A percentile compares a stretch with the other conserved stretches of the same genome.
Evolutionary conservation across 2,797 vertebrate genomes (phyloP).

Genomic region (Cryptoprocta ferox): DNA sequence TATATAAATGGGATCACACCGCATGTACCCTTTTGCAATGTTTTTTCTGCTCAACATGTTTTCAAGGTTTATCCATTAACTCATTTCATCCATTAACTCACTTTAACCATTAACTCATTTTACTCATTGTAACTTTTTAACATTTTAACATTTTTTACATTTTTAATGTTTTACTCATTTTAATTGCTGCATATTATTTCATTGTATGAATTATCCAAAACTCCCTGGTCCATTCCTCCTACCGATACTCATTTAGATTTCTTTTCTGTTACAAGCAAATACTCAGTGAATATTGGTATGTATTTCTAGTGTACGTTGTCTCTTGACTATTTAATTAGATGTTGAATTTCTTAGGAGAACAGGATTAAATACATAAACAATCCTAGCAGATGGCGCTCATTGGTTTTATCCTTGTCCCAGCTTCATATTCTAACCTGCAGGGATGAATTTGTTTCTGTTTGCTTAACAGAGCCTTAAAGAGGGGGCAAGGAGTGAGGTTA

Average conservation of each 20-base stretch:
- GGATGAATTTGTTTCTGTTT: conserved; percentile 82
- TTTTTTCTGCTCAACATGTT: neutral
- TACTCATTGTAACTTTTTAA: too few species aligned
- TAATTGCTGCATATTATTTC: neutral
- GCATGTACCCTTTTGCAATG: neutral
- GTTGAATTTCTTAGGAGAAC: conserved; percentile 69
- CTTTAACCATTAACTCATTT: too few species aligned
- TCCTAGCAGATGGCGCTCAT: conserved; percentile 47
- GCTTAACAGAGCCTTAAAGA: conserved; percentile 80
- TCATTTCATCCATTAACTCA: neutral
- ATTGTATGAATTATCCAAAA: neutral
- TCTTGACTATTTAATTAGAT: neutral
- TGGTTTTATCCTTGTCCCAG: neutral
- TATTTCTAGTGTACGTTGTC: neutral
- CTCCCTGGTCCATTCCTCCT: neutral
- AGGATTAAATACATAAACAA: conserved; percentile 32
- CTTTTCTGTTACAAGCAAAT: neutral
- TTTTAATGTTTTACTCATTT: neutral
- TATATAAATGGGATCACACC: neutral
- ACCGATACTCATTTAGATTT: neutral
- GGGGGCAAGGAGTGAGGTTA: conserved; percentile 61
- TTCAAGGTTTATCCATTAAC: neutral
- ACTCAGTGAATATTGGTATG: neutral
- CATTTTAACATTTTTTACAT: too few species aligned
- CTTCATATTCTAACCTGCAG: conserved; percentile 53